Evolutionary conservation across 2,888 invertebrate genomes (phyloP).

Genomic region (Spisula subtruncata): DNA sequence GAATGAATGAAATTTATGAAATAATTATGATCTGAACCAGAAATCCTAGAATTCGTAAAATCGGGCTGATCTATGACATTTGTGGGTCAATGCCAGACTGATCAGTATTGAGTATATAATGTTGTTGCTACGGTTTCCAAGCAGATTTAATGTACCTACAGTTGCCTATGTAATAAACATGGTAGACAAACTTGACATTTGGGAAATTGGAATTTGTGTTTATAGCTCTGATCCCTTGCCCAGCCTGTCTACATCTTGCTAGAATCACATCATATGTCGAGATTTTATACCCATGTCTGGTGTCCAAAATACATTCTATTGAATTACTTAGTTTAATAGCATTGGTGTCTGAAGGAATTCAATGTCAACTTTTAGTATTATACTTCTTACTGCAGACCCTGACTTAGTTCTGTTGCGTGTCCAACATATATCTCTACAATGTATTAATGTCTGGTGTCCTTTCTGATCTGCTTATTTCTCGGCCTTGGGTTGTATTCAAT

Average conservation of each 20-base stretch:
- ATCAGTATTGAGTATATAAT: background rate
- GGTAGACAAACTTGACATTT: constrained; percentile 16
- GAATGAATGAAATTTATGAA: constrained; percentile 2
- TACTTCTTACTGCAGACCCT: background rate
- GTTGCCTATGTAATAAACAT: constrained; percentile 24
- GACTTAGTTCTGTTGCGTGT: background rate
- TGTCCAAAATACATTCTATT: constrained; percentile 10
- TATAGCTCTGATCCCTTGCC: constrained; percentile 13
- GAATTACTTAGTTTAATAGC: constrained; percentile 25
- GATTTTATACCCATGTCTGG: constrained; percentile 27
- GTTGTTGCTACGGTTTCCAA: background rate
- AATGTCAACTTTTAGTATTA: background rate
- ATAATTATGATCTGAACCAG: background rate
- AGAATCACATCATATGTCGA: background rate
- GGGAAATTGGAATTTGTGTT: constrained; percentile 19
- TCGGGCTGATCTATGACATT: background rate
- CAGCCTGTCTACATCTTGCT: background rate
- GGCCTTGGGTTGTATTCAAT: background rate
- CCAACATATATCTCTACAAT: background rate
- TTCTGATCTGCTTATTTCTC: background rate
- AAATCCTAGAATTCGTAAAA: background rate
- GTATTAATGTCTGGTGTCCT: background rate
- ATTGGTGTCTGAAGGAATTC: constrained; percentile 22
- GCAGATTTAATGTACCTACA: background rate
- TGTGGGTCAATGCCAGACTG: background rate